A percentile compares a stretch with the other conserved stretches of the same genome.
Conservation (phyloP, 1,140 invertebrate genomes). For the Leucophenga varia region DNA sequence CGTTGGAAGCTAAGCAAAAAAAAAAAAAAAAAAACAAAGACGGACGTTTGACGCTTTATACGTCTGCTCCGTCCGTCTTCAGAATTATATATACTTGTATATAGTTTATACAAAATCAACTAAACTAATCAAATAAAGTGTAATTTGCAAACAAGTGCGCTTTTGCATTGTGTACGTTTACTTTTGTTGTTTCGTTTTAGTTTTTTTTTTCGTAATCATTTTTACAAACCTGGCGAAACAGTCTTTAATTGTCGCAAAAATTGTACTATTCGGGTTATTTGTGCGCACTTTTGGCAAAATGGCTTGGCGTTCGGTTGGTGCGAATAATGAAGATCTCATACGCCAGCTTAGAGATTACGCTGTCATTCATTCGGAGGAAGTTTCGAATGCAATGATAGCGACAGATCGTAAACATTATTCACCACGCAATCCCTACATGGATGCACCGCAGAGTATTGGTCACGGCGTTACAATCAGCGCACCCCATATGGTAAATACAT, state of each 20-base stretch:
- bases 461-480: conserved; percentile 94
- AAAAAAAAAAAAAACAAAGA: no score
- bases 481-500: conserved; percentile 86
- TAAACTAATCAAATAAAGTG: no score
- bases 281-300: conserved; percentile 51
- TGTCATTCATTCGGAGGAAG: conserved; percentile 77
- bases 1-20: no score
- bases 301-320: conserved; percentile 82
- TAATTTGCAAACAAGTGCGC: no score
- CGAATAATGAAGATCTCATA: conserved; percentile 81
- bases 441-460: conserved; percentile 87
- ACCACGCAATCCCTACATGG: conserved; percentile 71
- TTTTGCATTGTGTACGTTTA: no score
- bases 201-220: no score
- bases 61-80: no score
- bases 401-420: conserved; percentile 81
- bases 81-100: no score
- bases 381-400: conserved; percentile 80
- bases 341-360: conserved; percentile 83
- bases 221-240: no score
- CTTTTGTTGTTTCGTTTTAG: no score
- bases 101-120: no score
- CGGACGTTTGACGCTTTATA: no score
- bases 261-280: conserved; percentile 32
- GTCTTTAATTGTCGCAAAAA: conserved; percentile 5